phyloP scores from a whole-genome alignment of 2,888 invertebrate genomes.

The Chrysomela aeneicollis region DNA sequence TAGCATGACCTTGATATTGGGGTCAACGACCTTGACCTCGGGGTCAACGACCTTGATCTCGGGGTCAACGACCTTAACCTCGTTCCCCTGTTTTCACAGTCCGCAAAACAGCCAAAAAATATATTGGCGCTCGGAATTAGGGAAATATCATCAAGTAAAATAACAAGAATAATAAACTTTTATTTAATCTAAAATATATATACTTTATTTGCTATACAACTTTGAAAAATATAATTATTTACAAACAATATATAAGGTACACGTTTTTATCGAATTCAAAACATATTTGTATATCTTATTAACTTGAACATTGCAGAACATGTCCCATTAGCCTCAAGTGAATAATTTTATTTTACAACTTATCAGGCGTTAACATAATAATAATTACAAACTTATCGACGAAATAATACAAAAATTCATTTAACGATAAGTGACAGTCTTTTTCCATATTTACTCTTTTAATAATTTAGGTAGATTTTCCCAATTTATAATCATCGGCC shows the following conservation, averaged over 20 bases:
- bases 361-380: conserved; percentile 22
- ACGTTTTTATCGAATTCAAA: conserved; percentile 29
- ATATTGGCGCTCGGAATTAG: background rate
- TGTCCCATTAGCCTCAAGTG: conserved; percentile 57
- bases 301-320: conserved; percentile 52
- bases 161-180: background rate
- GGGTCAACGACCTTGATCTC: too few relatives aligned
- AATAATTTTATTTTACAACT: conserved; percentile 35
- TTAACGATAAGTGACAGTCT: conserved; percentile 52
- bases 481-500: conserved; percentile 52
- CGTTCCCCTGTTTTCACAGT: too few relatives aligned
- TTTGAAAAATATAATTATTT: conserved; percentile 55
- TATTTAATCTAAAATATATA: conserved; percentile 53
- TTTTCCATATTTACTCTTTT: conserved; percentile 44
- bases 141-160: background rate
- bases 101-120: background rate
- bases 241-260: conserved; percentile 50
- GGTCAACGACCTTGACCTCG: too few relatives aligned
- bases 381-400: conserved; percentile 48
- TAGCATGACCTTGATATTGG: too few relatives aligned
- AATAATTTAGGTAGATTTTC: conserved; percentile 39
- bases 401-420: conserved; percentile 35
- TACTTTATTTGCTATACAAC: conserved; percentile 50
- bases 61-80: too few relatives aligned
- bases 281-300: conserved; percentile 33